Base-by-base conservation (phyloP, 92 coral and sea anemone species). In the Palythoa heliodiscus region DNA sequence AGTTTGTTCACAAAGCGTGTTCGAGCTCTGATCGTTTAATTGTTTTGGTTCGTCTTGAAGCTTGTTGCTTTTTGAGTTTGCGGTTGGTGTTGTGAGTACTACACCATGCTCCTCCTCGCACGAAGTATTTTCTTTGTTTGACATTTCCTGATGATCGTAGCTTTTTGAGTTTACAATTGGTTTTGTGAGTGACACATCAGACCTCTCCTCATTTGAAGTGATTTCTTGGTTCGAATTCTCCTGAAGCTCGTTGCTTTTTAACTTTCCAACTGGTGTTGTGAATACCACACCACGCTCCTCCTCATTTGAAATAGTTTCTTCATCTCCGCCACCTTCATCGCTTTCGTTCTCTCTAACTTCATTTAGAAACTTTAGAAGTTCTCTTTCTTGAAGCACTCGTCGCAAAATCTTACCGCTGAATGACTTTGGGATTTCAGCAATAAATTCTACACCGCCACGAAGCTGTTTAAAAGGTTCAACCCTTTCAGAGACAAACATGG, bases 351-450 rank as follows among this genome's bases (percentile, higher is more conserved):
- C 24, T 76, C 60, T 69, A 15, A 52, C 12, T 22, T 76, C 66
- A 11, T 10, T 43, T 7, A 66, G 57, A 19, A 53, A 7, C 24
- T 50, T 52, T 6, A 85, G 58, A 7, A 82, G 53, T 68, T 85
- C 89, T 72, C 73, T 84, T 35, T 88, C 95, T 63, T 88, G 88
- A 23, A 95, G 90, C 54, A 81, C 72, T 68, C 90, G 89, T 38
- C 97, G 92, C 23, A 95, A 91, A 20, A 93, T 89, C 64, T 95
- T 95, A 1, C 96, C 98, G 71, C 90, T 91, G 1, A 71, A 37
- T 17, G 95, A 88, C 73, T 91, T 93, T 8, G 98, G 98, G 40
- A 95, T 93, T 67, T 91, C 70, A 29, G 89, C 92, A 39, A 93
- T 84, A 86, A 93, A 95, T 57, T 88, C 92, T 43, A 95, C 91